These are phyloP conservation scores for Spongia lamella DNA, from an alignment of 37 sponge, comb jelly and placozoan species.

Conservation along the genomic window DNA sequence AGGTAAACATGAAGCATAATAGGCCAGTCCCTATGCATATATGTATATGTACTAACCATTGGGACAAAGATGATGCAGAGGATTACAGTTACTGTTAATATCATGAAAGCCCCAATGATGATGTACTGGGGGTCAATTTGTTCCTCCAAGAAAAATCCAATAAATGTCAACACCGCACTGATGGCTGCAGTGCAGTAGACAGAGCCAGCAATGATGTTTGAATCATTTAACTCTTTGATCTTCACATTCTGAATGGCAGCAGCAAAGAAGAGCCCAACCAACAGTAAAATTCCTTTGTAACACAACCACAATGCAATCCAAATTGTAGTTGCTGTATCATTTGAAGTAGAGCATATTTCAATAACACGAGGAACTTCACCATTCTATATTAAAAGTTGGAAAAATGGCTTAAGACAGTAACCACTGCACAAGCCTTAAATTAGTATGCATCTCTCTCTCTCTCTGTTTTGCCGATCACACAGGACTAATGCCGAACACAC, in stretches of 20 bases:
- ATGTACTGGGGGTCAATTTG: constrained; percentile 17
- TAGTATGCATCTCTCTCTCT: too few relatives aligned
- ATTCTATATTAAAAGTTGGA: not conserved
- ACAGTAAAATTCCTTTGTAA: constrained; percentile 39
- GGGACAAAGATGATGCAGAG: constrained; percentile 41
- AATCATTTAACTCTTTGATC: constrained; percentile 56
- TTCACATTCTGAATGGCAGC: constrained; percentile 46
- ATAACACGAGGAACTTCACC: constrained; percentile 36
- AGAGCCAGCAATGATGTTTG: constrained; percentile 52
- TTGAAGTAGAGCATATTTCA: constrained; percentile 16
- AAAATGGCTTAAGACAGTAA: not conserved
- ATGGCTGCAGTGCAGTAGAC: constrained; percentile 18
- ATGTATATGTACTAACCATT: constrained; percentile 19
- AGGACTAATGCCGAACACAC: too few relatives aligned
- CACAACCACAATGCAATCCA: constrained; percentile 43
- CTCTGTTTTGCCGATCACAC: too few relatives aligned
- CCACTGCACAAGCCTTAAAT: not conserved
- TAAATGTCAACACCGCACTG: constrained; percentile 19
- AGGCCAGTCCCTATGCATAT: too few relatives aligned
- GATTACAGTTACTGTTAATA: constrained; percentile 23
- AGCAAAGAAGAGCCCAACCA: constrained; percentile 53
- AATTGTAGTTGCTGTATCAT: not conserved
- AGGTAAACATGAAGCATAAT: too few relatives aligned
- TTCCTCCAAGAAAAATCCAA: constrained; percentile 26
- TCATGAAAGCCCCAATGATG: constrained; percentile 17